phyloP scores from a whole-genome alignment of 2,888 invertebrate species.

The Keiferia lycopersicella region DNA sequence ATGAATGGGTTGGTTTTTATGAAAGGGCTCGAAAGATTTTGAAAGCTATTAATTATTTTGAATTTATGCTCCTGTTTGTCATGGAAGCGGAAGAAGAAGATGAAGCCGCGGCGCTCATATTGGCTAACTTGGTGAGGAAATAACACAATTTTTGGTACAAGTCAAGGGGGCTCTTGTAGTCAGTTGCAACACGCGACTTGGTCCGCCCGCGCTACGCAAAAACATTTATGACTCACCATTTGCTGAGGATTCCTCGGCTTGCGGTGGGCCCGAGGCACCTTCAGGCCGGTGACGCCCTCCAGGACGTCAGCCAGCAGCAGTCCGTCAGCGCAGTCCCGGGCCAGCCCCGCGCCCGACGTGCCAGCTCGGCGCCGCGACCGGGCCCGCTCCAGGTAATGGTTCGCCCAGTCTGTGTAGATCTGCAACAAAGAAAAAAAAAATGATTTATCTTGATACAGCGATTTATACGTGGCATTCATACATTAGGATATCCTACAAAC shows the following conservation, averaged over 20 bases:
- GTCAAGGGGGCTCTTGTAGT: not conserved
- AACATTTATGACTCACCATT: slow-evolving; percentile 77
- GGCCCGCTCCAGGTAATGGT: slow-evolving; percentile 97
- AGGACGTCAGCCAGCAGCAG: slow-evolving; percentile 95
- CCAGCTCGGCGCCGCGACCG: slow-evolving; percentile 92
- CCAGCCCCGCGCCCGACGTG: slow-evolving; percentile 85
- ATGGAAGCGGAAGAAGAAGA: not conserved
- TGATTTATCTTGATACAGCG: too few relatives aligned
- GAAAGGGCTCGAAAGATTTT: not conserved
- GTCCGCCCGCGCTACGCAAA: slow-evolving; percentile 76
- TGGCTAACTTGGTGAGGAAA: too few relatives aligned
- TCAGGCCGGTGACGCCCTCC: slow-evolving; percentile 92
- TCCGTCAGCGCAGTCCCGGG: slow-evolving; percentile 95
- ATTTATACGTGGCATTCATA: not conserved
- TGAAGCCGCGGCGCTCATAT: too few relatives aligned
- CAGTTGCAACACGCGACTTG: too few relatives aligned
- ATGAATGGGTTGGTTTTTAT: not conserved
- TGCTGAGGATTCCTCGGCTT: slow-evolving; percentile 95
- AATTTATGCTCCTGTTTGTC: not conserved
- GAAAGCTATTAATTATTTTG: not conserved
- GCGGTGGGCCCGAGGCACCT: slow-evolving; percentile 86
- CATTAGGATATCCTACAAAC: not conserved
- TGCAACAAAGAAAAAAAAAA: slow-evolving; percentile 67
- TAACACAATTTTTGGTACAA: not conserved
- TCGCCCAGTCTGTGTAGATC: slow-evolving; percentile 99